phyloP scores from a whole-genome alignment of 2,888 invertebrate species.

The Mesorhabditis sp. region DNA sequence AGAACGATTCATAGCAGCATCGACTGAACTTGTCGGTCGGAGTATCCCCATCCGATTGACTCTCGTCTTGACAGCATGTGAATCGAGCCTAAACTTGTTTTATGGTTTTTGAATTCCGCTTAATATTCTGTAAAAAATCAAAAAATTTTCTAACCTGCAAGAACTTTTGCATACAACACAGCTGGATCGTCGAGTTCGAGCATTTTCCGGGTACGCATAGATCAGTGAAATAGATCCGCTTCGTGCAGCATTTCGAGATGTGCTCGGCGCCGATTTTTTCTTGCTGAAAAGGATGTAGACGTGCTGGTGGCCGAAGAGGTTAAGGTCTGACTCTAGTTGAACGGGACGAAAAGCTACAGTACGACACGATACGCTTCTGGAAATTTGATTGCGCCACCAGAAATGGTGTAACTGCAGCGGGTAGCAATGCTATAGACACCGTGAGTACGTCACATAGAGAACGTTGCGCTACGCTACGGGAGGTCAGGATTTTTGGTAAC shows the following conservation, averaged over 20 bases:
- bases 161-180: constrained; percentile 58
- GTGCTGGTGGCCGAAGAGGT: background rate
- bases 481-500: no score
- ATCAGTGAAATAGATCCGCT: constrained; percentile 53
- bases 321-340: background rate
- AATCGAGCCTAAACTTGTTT: constrained; percentile 35
- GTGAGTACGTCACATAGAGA: no score
- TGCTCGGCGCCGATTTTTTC: constrained; percentile 30
- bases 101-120: background rate
- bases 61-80: constrained; percentile 48
- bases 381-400: no score
- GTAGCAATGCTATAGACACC: no score
- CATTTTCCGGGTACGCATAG: constrained; percentile 54
- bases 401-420: no score
- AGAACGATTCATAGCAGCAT: constrained; percentile 52
- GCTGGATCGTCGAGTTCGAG: constrained; percentile 46
- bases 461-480: no score
- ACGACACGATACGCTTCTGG: background rate
- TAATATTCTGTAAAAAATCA: constrained; percentile 6
- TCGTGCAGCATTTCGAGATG: constrained; percentile 53
- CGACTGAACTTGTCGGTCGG: constrained; percentile 50
- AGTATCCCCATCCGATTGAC: constrained; percentile 32
- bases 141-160: constrained; percentile 41
- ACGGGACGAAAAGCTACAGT: no score
- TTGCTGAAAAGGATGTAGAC: constrained; percentile 28